Evolutionary conservation across 2,888 invertebrate genomes (phyloP).

Genomic region (Megaustenia siamemsis): DNA sequence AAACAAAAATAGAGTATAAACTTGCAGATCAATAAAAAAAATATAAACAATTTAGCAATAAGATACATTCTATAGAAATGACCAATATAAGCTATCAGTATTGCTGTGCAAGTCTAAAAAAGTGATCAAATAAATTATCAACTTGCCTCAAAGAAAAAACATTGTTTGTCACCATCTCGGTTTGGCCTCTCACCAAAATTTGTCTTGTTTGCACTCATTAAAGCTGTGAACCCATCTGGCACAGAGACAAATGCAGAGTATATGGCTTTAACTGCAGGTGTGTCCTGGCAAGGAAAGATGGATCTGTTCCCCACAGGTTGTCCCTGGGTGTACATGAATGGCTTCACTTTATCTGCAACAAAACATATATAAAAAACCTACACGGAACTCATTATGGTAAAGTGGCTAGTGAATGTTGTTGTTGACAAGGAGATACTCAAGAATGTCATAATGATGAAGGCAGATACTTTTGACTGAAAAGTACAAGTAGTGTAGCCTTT

Average conservation of each 20-base stretch:
- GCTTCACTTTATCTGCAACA: slow-evolving; percentile 59
- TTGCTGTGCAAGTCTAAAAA: no score
- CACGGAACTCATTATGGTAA: background rate
- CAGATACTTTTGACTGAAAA: background rate
- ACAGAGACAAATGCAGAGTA: slow-evolving; percentile 64
- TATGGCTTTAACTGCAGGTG: slow-evolving; percentile 63
- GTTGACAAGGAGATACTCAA: no score
- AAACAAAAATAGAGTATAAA: no score
- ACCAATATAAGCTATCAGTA: background rate
- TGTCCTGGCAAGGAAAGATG: slow-evolving; percentile 67
- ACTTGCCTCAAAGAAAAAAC: slow-evolving; percentile 57
- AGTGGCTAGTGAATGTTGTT: no score
- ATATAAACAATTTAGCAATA: no score
- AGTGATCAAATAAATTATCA: background rate
- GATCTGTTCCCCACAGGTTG: slow-evolving; percentile 62
- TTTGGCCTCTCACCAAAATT: slow-evolving; percentile 57
- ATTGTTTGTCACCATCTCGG: slow-evolving; percentile 54
- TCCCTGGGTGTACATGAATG: slow-evolving; percentile 65
- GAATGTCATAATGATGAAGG: no score
- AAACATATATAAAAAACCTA: background rate
- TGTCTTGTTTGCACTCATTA: slow-evolving; percentile 64
- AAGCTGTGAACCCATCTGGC: slow-evolving; percentile 60
- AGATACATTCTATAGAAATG: no score
- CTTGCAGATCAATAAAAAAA: no score
- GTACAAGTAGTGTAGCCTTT: background rate